These are phyloP conservation scores for Yponomeuta cagnagella DNA, from an alignment of 2,888 invertebrate genomes.

Conservation along the genomic window DNA sequence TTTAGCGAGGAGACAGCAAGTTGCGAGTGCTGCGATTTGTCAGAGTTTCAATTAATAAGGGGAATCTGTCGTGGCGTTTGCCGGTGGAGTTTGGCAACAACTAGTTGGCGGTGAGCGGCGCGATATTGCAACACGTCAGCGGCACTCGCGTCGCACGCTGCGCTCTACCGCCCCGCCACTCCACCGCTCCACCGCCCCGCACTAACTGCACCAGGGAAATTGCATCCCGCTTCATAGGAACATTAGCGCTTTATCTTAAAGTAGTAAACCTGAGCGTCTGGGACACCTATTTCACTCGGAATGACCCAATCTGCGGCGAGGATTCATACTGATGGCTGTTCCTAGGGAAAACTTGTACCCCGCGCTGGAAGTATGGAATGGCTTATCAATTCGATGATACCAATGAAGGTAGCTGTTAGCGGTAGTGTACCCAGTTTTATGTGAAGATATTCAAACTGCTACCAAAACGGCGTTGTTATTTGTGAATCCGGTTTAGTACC, in stretches of 20 bases:
- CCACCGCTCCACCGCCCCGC: background rate
- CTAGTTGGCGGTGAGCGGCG: background rate
- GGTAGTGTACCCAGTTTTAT: too few relatives aligned
- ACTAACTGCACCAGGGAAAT: background rate
- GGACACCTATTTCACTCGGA: background rate
- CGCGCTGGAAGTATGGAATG: background rate
- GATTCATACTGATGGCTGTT: background rate
- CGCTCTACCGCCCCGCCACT: background rate
- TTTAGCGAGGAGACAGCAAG: background rate
- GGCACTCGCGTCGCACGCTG: background rate
- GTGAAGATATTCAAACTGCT: too few relatives aligned
- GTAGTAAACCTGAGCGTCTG: background rate
- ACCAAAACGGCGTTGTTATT: too few relatives aligned
- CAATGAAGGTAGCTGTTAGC: too few relatives aligned
- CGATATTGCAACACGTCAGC: background rate
- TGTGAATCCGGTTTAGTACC: too few relatives aligned
- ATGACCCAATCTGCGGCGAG: slow-evolving; percentile 1
- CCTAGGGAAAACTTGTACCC: background rate
- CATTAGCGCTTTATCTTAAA: slow-evolving; percentile 3
- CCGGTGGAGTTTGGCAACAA: background rate
- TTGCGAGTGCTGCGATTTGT: background rate
- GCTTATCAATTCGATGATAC: background rate
- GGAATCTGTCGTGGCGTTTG: background rate
- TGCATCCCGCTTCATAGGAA: background rate
- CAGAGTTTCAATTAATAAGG: background rate